Base-by-base conservation (phyloP, 1,140 invertebrate species). In the Atta colombica region DNA sequence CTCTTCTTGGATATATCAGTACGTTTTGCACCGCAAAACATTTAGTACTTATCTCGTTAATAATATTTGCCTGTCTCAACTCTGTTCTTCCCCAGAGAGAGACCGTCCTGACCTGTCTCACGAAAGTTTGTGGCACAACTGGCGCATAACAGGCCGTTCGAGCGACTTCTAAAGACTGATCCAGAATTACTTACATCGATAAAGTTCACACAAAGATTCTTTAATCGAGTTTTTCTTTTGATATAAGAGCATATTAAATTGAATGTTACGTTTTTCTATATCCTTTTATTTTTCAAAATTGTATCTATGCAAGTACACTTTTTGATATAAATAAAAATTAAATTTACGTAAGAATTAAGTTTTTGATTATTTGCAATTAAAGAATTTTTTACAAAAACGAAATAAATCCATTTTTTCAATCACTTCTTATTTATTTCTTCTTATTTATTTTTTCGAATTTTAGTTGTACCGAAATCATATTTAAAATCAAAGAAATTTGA, bases 31-130 rank as follows among this genome's bases (percentile, higher is more conserved):
- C 53, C 51, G 12, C 61, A 39, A 75, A 60, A 72, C 66, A 49
- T 85, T 85, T 87, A 84, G 49, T 63, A 89, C 25, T 21, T 80
- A 55, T 74, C 78, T 66, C 78, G 61, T 89, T 90, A 87, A 90
- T 87, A 90, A 89, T 69, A 78, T 80, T 66, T 77, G 71, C 49
- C n/a, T 84, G 35, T n/a, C 10, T 14, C 51, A 55, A 39, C 14
- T 10, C 8, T 60, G 8, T 45, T 6, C 16, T n/a, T 77, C 51
- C 1, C 58, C 16, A 28, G 66, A 25, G 25, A 25, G 25, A n/a
- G 51, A 61, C 55, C 8, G 35, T 35, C 45, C 55, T 61, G 68
- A 75, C 84, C 66, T 49, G 68, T 16, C 39, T 78, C 71, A 55
- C 45, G n/a, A 28, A 78, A 88, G 63, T 60, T 61, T 49, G 25